These are phyloP conservation scores for Pseudopipra pipra DNA, from an alignment of 2,113 vertebrate species.

Conservation along the genomic window DNA sequence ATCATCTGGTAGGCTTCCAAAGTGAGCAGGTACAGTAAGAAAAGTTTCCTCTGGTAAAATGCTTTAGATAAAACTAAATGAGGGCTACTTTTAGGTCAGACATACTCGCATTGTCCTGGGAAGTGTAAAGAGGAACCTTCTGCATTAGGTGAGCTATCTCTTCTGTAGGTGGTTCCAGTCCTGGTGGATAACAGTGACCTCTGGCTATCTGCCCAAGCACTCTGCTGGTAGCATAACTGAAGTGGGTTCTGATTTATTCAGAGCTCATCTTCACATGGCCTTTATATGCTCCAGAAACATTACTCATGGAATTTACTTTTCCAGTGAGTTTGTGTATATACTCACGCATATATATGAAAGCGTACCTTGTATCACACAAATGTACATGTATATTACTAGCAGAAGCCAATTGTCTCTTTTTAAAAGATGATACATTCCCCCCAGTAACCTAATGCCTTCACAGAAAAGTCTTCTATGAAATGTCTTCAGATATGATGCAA, in stretches of 20 bases:
- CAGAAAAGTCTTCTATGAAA: background rate
- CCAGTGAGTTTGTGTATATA: background rate
- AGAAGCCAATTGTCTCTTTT: background rate
- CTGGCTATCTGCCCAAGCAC: background rate
- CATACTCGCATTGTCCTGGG: background rate
- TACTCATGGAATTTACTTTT: background rate
- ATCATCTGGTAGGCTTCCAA: background rate
- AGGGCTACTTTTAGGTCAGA: background rate
- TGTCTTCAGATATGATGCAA: background rate
- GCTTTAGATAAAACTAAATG: background rate
- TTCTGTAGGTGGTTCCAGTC: background rate
- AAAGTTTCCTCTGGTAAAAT: background rate
- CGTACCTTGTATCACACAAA: background rate
- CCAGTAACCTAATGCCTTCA: background rate
- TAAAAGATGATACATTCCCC: background rate
- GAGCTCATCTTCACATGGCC: background rate
- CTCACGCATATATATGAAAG: background rate
- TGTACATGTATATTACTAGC: background rate
- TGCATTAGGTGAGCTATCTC: background rate
- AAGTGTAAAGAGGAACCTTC: background rate
- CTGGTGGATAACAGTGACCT: background rate
- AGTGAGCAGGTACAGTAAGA: background rate
- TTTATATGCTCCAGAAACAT: background rate
- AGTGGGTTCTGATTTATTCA: background rate
- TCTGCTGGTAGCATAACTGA: background rate